Conservation (phyloP, 2,888 invertebrate species). For the Drosophila meridiana region DNA sequence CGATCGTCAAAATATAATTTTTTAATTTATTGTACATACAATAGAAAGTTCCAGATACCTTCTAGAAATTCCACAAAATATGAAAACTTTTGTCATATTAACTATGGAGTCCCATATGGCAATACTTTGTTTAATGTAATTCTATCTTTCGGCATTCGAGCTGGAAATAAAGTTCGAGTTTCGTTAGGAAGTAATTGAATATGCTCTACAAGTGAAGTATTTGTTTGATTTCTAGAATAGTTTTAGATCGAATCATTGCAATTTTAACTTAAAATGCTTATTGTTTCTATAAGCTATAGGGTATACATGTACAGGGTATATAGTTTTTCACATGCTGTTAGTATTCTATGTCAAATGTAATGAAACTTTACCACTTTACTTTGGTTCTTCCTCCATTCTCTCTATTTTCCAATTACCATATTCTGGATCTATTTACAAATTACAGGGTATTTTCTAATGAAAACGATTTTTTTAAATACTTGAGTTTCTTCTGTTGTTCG, state of each 20-base stretch:
- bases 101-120: not conserved
- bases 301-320: not conserved
- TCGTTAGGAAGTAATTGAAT: not conserved
- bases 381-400: not conserved
- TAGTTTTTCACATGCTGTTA: too few species aligned
- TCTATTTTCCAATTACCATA: not conserved
- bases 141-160: not conserved
- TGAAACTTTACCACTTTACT: not conserved
- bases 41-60: not conserved
- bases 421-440: not conserved
- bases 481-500: not conserved
- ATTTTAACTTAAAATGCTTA: not conserved
- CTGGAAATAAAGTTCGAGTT: not conserved
- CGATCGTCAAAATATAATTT: not conserved
- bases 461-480: not conserved
- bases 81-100: not conserved
- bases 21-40: not conserved
- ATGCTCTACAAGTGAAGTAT: not conserved
- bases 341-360: too few species aligned
- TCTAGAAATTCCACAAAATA: not conserved
- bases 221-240: not conserved
- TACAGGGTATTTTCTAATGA: not conserved
- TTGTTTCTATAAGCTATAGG: not conserved
- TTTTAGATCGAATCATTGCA: not conserved
- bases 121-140: not conserved